Base-by-base conservation (phyloP, 2,113 vertebrate species). In the Lasiurus cinereus region DNA sequence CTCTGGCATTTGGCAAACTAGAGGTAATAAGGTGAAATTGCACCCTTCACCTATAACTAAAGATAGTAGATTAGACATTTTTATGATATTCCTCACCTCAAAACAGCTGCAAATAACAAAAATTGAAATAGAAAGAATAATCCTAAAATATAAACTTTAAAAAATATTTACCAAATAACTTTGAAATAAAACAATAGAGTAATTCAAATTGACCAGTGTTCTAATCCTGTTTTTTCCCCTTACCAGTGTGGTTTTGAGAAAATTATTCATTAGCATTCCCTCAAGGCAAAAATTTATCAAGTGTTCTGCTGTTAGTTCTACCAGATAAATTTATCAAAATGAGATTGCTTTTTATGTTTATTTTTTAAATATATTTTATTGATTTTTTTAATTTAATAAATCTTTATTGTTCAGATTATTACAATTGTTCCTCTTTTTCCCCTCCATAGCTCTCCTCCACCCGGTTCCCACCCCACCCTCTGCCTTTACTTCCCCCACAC, bases 141-240 rank as follows among this genome's bases (percentile, higher is more conserved):
- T 6, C 12, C 21, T 31, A 56, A 92, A 52, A 76, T 16, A 6
- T 27, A 50, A 86, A 88, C 14, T 62, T 72, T 29, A 22, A 78
- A 78, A 93, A 56, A 22, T 64, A 66, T 33, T 64, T 43, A 48
- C n/a, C 46, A 50, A 48, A 6, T 85, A 33, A 29, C 10, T 72
- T 70, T 64, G 56, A 78, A 74, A 91, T 33, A 50, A 94, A 78
- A 85, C 33, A 91, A n/a, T 16, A 15, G 48, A 76, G 18, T 56
- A 79, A 88, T 59, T 89, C 21, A 46, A 76, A 93, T 5, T 50
- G 36, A 50, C 11, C 21, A 12, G 0, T 59, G 3, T 22, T 84
- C 33, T 52, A 66, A 33, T 85, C 7, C 52, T 66, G 24, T 54
- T 73, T 94, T 94, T 59, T 16, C 6, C 59, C 64, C 16, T 73